These are phyloP conservation scores for Eriocheir sinensis DNA, from an alignment of 1,140 invertebrate species.

Conservation along the genomic window DNA sequence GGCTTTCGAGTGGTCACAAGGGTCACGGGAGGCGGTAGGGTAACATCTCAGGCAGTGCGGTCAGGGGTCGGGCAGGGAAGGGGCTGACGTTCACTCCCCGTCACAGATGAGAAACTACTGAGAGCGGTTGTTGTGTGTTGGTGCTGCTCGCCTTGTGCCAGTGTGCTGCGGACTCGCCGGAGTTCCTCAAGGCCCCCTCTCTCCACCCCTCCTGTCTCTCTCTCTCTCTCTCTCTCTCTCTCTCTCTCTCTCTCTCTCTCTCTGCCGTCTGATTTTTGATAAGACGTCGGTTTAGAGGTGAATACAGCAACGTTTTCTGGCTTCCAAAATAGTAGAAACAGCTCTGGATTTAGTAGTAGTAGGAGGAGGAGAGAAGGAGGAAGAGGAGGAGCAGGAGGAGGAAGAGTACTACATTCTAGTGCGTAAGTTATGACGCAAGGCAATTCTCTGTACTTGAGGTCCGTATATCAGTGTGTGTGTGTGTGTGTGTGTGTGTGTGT, in stretches of 20 bases:
- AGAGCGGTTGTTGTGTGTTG: background rate
- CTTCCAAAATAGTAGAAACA: background rate
- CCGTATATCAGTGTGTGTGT: no score
- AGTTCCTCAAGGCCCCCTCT: background rate
- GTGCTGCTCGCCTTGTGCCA: background rate
- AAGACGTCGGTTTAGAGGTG: background rate
- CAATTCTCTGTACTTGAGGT: no score
- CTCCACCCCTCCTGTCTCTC: background rate
- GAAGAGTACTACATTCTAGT: background rate
- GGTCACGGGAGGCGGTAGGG: background rate
- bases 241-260: constrained; percentile 20
- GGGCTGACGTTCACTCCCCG: background rate
- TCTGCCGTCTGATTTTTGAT: background rate
- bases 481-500: no score
- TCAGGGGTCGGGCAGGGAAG: background rate
- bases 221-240: background rate
- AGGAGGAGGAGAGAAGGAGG: no score
- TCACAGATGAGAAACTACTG: background rate
- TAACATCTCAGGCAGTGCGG: background rate
- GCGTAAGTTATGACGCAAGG: no score
- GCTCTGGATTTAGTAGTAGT: no score
- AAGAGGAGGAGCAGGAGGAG: background rate
- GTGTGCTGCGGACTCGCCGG: background rate
- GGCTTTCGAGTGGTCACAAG: background rate
- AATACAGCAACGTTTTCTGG: background rate